phyloP scores from a whole-genome alignment of 2,888 invertebrate species.

The Tipula unca region DNA sequence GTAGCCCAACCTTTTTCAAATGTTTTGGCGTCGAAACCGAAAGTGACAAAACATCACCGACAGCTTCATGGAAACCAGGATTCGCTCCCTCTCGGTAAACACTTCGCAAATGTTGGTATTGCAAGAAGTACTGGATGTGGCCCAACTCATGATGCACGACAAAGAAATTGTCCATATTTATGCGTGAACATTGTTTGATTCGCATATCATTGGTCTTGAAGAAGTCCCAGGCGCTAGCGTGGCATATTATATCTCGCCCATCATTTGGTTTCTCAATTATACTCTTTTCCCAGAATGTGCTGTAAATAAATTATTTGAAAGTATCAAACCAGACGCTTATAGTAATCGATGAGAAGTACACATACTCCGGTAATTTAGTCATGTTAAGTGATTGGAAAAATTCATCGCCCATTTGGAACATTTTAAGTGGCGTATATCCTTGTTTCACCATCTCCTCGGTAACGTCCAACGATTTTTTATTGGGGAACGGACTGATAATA shows the following conservation, averaged over 20 bases:
- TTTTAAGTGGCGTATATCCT: constrained; percentile 65
- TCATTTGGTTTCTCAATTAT: constrained; percentile 71
- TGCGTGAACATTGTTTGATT: constrained; percentile 56
- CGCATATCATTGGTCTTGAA: constrained; percentile 70
- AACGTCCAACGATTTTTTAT: constrained; percentile 63
- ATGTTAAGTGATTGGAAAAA: constrained; percentile 79
- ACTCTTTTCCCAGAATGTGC: constrained; percentile 76
- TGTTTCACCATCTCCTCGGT: constrained; percentile 61
- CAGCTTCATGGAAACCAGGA: constrained; percentile 59
- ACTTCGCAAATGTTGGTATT: constrained; percentile 51
- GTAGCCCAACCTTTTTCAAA: constrained; percentile 55
- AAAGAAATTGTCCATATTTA: constrained; percentile 49
- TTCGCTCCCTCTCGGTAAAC: constrained; percentile 52
- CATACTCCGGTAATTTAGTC: constrained; percentile 58
- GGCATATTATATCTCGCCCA: constrained; percentile 66
- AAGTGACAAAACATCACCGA: constrained; percentile 59
- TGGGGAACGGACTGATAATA: constrained; percentile 63
- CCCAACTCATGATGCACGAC: constrained; percentile 62
- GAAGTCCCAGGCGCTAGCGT: constrained; percentile 87
- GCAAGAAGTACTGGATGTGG: constrained; percentile 59
- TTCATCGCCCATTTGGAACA: constrained; percentile 76
- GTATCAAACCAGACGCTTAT: not conserved
- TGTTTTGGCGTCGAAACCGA: constrained; percentile 60
- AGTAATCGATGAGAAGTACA: constrained; percentile 14
- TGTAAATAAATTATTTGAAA: constrained; percentile 27